Evolutionary conservation across 2,888 invertebrate genomes (phyloP).

Genomic region (Heliconius aoede): DNA sequence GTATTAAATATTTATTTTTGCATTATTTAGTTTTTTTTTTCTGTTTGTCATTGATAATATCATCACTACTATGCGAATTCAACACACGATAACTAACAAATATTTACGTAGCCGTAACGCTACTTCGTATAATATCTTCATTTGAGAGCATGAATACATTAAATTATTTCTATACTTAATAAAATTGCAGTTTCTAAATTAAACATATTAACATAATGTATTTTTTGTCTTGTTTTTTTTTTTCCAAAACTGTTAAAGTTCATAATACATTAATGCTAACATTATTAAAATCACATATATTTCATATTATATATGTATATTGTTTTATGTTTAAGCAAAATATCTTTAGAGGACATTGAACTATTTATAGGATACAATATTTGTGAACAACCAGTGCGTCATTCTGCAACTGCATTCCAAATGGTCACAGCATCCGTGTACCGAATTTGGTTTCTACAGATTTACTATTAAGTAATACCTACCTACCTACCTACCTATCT

Average conservation of each 20-base stretch:
- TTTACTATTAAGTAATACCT: conserved; percentile 31
- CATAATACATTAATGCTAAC: neutral
- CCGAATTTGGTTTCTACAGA: conserved; percentile 29
- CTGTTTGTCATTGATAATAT: neutral
- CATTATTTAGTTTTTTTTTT: neutral
- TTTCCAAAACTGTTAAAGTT: neutral
- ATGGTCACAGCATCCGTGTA: conserved; percentile 38
- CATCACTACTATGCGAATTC: conserved; percentile 6
- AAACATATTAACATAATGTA: too few relatives aligned
- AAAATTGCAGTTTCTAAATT: too few relatives aligned
- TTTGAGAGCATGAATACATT: too few relatives aligned
- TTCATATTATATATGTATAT: neutral
- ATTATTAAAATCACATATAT: neutral
- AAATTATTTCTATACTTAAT: too few relatives aligned
- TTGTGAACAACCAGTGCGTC: conserved; percentile 5
- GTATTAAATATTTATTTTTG: neutral
- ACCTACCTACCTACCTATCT: conserved; percentile 15
- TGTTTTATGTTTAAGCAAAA: neutral
- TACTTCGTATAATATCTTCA: too few relatives aligned
- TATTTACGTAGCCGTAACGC: neutral
- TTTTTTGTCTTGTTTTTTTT: too few relatives aligned
- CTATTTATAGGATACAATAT: neutral
- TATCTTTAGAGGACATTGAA: conserved; percentile 7
- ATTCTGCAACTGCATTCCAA: conserved; percentile 19
- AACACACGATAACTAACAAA: neutral